A percentile compares a stretch with the other conserved stretches of the same genome.
These are phyloP conservation scores for Chalcis sispes DNA, from an alignment of 2,888 invertebrate genomes.

Conservation along the genomic window DNA sequence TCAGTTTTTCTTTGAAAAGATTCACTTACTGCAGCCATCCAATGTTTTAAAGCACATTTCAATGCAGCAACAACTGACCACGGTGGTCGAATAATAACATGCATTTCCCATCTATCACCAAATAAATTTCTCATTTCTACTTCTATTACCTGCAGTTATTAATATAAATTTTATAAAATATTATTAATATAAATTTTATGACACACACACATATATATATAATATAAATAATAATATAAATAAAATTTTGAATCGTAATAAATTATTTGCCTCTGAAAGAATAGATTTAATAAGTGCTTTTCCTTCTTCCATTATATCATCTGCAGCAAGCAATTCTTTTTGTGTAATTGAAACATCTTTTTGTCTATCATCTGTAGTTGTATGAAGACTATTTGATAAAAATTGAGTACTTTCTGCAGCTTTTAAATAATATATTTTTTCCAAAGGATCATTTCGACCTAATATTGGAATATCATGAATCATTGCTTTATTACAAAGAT, in stretches of 20 bases:
- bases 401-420: constrained; percentile 59
- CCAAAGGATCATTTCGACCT: constrained; percentile 68
- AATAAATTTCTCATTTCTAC: constrained; percentile 70
- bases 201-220: constrained; percentile 7
- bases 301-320: constrained; percentile 65
- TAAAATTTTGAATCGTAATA: neutral
- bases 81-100: constrained; percentile 71
- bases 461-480: constrained; percentile 68
- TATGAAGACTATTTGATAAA: constrained; percentile 40
- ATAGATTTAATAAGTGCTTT: constrained; percentile 65
- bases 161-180: constrained; percentile 11
- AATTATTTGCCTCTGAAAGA: constrained; percentile 63
- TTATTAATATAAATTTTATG: no score
- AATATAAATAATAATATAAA: no score
- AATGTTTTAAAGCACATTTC: constrained; percentile 72
- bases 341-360: constrained; percentile 52
- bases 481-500: constrained; percentile 74
- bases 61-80: constrained; percentile 69
- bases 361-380: constrained; percentile 44
- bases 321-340: constrained; percentile 62
- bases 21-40: constrained; percentile 73
- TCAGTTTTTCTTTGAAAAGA: constrained; percentile 65
- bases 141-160: constrained; percentile 65
- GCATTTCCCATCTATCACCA: constrained; percentile 68
- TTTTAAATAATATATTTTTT: constrained; percentile 67